Conservation (phyloP, 2,888 invertebrate genomes). For the Cryptops parisi region DNA sequence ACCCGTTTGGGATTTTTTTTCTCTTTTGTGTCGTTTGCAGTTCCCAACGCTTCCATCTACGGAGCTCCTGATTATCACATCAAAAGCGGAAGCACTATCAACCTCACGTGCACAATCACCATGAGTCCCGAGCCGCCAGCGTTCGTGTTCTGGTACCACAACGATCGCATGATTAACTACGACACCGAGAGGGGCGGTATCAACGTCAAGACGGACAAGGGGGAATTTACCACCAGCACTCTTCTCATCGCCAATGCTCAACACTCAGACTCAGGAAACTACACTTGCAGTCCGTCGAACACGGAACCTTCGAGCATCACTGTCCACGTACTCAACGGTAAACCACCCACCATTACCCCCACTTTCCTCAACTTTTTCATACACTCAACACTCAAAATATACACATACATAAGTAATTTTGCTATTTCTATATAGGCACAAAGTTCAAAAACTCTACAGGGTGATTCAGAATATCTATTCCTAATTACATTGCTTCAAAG, state of each 20-base stretch:
- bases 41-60: constrained; percentile 47
- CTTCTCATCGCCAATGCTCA: constrained; percentile 69
- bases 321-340: constrained; percentile 81
- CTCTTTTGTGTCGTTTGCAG: constrained; percentile 17
- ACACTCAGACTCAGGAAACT: constrained; percentile 75
- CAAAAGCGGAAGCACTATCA: constrained; percentile 66
- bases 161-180: constrained; percentile 86
- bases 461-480: no score
- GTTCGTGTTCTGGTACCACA: constrained; percentile 93
- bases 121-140: constrained; percentile 85
- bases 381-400: no score
- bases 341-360: no score
- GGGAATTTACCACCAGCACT: constrained; percentile 67
- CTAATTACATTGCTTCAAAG: no score
- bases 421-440: no score
- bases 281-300: constrained; percentile 76
- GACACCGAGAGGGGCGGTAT: constrained; percentile 66
- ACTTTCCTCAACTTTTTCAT: no score
- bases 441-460: no score
- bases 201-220: constrained; percentile 69
- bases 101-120: constrained; percentile 24
- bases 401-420: no score
- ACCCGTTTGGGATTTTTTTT: no score
- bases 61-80: constrained; percentile 65
- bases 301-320: constrained; percentile 71